These are phyloP conservation scores for Penaeus indicus DNA, from an alignment of 1,140 invertebrate species.

Conservation along the genomic window DNA sequence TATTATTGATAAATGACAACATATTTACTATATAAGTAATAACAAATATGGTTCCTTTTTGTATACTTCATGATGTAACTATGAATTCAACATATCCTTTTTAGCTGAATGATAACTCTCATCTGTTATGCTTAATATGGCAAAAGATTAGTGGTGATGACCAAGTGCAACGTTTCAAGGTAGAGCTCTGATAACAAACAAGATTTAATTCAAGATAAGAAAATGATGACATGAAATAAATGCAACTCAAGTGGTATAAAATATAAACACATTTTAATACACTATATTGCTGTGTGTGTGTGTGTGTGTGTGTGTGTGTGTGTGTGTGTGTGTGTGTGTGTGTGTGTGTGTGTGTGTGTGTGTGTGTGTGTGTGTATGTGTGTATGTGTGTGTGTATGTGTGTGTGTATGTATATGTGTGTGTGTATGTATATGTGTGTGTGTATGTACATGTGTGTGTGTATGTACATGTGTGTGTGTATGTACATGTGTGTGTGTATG, in stretches of 20 bases:
- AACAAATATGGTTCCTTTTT: not conserved
- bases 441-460: not conserved
- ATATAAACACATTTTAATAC: too few relatives aligned
- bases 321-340: too few relatives aligned
- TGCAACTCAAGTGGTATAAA: too few relatives aligned
- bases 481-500: not conserved
- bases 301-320: too few relatives aligned
- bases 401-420: not conserved
- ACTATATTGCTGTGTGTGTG: too few relatives aligned
- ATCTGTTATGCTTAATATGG: not conserved
- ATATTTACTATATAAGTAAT: slow-evolving; percentile 4
- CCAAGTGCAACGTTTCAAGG: too few relatives aligned
- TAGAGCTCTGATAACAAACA: too few relatives aligned
- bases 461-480: not conserved
- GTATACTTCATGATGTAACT: not conserved
- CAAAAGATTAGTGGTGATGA: too few relatives aligned
- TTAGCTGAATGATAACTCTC: slow-evolving; percentile 20
- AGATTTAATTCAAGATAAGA: too few relatives aligned
- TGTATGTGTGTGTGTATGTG: not conserved
- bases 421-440: not conserved
- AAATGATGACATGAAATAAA: too few relatives aligned
- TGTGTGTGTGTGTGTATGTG: not conserved
- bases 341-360: not conserved
- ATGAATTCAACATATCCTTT: slow-evolving; percentile 25
- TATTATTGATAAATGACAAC: too few relatives aligned